phyloP scores from a whole-genome alignment of 1,140 invertebrate genomes.

The Zaprionus camerounensis region DNA sequence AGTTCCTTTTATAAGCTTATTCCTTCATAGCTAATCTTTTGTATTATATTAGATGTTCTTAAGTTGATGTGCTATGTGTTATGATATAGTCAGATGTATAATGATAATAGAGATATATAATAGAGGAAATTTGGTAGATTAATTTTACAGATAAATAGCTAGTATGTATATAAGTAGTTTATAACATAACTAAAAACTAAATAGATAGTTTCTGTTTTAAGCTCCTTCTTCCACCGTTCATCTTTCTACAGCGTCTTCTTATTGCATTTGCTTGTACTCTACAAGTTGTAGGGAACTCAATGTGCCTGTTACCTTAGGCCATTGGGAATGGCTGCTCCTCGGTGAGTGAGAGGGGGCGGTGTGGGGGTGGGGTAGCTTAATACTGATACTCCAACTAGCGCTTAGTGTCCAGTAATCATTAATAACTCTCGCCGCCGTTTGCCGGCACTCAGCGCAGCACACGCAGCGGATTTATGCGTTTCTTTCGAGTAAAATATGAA shows the following conservation, averaged over 20 bases:
- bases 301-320: constrained; percentile 15
- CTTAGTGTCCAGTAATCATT: constrained; percentile 47
- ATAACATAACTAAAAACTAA: too few species aligned
- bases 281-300: constrained; percentile 40
- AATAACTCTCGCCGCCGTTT: constrained; percentile 67
- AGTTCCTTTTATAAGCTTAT: too few species aligned
- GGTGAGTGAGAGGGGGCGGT: not conserved
- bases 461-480: constrained; percentile 54
- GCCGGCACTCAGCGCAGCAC: constrained; percentile 68
- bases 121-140: too few species aligned
- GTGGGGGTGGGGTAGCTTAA: constrained; percentile 14
- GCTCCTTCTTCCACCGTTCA: too few species aligned
- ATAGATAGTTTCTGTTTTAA: too few species aligned
- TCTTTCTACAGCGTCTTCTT: not conserved
- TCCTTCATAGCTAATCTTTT: too few species aligned
- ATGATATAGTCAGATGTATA: too few species aligned
- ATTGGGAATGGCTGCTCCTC: constrained; percentile 18
- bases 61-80: too few species aligned
- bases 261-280: constrained; percentile 7
- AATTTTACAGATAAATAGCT: too few species aligned
- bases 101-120: too few species aligned
- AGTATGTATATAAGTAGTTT: too few species aligned
- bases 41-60: too few species aligned
- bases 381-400: constrained; percentile 32
- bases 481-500: constrained; percentile 72